Conservation (phyloP, 2,797 vertebrate species). For the Myoxocephalus aenaeus region DNA sequence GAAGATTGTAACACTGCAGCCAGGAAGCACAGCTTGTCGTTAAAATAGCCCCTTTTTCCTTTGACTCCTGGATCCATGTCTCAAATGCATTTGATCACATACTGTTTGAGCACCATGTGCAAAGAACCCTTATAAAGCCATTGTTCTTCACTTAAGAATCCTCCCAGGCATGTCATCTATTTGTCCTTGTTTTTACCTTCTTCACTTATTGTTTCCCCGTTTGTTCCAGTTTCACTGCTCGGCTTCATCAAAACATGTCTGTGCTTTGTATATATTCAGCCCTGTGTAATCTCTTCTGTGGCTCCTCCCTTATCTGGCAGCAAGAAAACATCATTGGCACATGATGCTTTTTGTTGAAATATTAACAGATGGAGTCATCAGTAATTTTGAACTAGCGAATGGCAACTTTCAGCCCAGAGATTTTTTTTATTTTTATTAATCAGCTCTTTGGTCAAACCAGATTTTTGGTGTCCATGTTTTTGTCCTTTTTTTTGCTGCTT, state of each 20-base stretch:
- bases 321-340: conserved; percentile 37
- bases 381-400: conserved; percentile 31
- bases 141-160: conserved; percentile 33
- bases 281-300: conserved; percentile 22
- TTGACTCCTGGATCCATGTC: background rate
- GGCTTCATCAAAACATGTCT: conserved; percentile 29
- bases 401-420: conserved; percentile 12
- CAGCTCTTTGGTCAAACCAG: background rate
- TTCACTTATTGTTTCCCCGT: conserved; percentile 17
- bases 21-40: background rate
- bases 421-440: conserved; percentile 9
- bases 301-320: conserved; percentile 46
- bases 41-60: background rate
- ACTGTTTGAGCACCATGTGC: background rate
- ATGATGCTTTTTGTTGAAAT: background rate
- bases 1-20: conserved; percentile 1
- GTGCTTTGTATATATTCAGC: conserved; percentile 39
- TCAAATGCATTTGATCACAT: background rate
- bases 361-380: conserved; percentile 12
- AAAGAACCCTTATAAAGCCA: conserved; percentile 29
- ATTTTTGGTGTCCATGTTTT: conserved; percentile 10
- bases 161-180: background rate
- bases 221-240: conserved; percentile 31
- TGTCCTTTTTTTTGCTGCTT: background rate
- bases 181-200: conserved; percentile 28